phyloP scores from a whole-genome alignment of 2,888 invertebrate genomes.

The Coleophora deauratella region DNA sequence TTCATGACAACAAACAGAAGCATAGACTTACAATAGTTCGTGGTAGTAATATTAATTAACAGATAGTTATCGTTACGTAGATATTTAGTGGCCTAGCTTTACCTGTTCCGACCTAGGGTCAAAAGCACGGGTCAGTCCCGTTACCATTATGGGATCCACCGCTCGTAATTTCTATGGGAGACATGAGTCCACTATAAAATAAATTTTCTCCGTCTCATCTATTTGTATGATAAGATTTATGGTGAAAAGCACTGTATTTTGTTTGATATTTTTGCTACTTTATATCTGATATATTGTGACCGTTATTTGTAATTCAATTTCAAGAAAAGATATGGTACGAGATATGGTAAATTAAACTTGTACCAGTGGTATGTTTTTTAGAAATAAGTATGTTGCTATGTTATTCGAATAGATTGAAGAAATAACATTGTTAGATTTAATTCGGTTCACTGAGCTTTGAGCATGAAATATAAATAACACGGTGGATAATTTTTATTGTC shows the following conservation, averaged over 20 bases:
- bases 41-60: conserved; percentile 33
- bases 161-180: background rate
- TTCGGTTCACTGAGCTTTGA: conserved; percentile 26
- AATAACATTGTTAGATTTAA: conserved; percentile 25
- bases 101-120: conserved; percentile 1
- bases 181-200: background rate
- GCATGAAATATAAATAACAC: conserved; percentile 33
- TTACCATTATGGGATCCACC: conserved; percentile 1
- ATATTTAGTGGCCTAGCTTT: conserved; percentile 21
- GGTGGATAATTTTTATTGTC: conserved; percentile 46
- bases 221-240: no score
- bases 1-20: conserved; percentile 5
- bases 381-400: background rate
- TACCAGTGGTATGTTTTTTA: background rate
- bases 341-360: background rate
- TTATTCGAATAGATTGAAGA: conserved; percentile 1
- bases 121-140: conserved; percentile 4
- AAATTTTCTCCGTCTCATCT: background rate
- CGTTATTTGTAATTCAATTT: no score
- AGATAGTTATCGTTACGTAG: conserved; percentile 30
- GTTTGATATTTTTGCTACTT: no score
- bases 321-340: background rate
- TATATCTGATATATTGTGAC: no score
- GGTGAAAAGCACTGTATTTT: no score
- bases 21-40: no score